A percentile compares a stretch with the other conserved stretches of the same genome.
Conservation (phyloP, 2,113 vertebrate species). For the Cottus gobio region DNA sequence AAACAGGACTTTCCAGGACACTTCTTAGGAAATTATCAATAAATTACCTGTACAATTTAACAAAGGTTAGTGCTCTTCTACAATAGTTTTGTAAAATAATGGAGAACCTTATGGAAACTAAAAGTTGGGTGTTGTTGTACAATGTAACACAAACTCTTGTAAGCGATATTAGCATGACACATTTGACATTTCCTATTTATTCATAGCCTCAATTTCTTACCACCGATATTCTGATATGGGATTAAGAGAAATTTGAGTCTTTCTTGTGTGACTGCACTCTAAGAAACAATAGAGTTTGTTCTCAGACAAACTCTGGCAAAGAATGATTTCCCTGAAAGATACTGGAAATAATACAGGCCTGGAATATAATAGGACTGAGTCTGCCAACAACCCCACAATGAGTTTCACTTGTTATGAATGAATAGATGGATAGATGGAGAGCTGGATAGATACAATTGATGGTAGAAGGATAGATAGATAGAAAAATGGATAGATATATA, state of each 20-base stretch:
- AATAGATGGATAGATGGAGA: neutral
- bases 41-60: neutral
- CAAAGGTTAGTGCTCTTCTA: neutral
- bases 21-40: neutral
- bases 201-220: conserved; percentile 31
- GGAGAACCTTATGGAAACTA: neutral
- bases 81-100: neutral
- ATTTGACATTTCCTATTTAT: conserved; percentile 59
- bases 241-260: conserved; percentile 55
- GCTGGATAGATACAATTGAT: too few species aligned
- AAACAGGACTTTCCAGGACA: neutral
- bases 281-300: conserved; percentile 55
- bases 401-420: conserved; percentile 17
- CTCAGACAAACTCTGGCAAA: conserved; percentile 39
- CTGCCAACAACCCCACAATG: conserved; percentile 37
- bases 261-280: conserved; percentile 43
- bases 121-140: conserved; percentile 2
- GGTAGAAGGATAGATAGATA: neutral
- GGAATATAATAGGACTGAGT: conserved; percentile 45
- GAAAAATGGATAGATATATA: neutral
- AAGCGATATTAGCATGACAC: conserved; percentile 44
- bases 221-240: conserved; percentile 53
- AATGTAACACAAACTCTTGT: conserved; percentile 2
- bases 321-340: conserved; percentile 50
- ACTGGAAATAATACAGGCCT: conserved; percentile 38